Evolutionary conservation across 2,888 invertebrate species (phyloP).

Genomic region (Physocephala rufipes): DNA sequence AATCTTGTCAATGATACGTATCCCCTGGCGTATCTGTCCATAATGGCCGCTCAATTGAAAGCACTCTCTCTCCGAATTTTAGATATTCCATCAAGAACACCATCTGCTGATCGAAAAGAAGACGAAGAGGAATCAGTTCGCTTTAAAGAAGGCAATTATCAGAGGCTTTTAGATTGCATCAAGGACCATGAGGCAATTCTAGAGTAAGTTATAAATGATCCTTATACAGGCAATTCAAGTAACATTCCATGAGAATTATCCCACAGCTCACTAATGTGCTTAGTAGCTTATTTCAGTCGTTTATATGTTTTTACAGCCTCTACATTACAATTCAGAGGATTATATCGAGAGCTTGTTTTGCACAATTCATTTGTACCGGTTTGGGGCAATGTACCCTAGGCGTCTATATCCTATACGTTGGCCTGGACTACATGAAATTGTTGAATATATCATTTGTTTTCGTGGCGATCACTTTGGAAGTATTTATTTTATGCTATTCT

Average conservation of each 20-base stretch:
- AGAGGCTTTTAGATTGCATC: constrained; percentile 52
- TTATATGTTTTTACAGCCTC: constrained; percentile 62
- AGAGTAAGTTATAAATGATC: constrained; percentile 43
- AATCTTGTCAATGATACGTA: constrained; percentile 52
- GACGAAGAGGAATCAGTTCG: neutral
- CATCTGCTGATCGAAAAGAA: constrained; percentile 9
- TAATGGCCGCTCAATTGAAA: constrained; percentile 55
- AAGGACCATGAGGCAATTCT: constrained; percentile 56
- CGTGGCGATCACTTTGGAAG: constrained; percentile 67
- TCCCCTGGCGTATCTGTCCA: constrained; percentile 53
- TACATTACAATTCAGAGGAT: constrained; percentile 66
- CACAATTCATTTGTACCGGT: constrained; percentile 68
- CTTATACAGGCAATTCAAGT: too few relatives aligned
- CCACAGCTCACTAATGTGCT: too few relatives aligned
- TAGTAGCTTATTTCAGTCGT: too few relatives aligned
- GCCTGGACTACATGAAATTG: constrained; percentile 40
- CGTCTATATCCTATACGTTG: constrained; percentile 64
- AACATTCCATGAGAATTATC: too few relatives aligned
- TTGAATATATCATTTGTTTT: constrained; percentile 49
- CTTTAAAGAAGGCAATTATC: constrained; percentile 39
- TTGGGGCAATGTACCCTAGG: constrained; percentile 58
- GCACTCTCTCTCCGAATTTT: constrained; percentile 52
- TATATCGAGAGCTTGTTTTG: constrained; percentile 68
- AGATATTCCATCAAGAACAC: constrained; percentile 34
- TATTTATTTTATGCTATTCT: constrained; percentile 68